These are phyloP conservation scores for Campylomormyrus tamandua DNA, from an alignment of 2,113 vertebrate species.

Conservation along the genomic window DNA sequence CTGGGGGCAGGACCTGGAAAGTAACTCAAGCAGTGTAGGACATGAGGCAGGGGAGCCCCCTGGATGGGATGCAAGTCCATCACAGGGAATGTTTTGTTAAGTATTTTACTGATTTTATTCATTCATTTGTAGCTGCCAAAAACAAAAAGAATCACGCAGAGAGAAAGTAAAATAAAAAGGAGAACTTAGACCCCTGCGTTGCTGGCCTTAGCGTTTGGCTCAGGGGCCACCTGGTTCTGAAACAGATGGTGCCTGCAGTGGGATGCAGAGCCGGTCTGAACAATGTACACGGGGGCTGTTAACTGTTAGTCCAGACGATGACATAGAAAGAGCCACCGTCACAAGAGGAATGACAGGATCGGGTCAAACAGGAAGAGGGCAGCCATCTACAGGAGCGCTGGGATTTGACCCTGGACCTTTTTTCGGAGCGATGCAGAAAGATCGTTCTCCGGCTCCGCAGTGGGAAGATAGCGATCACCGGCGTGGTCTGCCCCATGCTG, in stretches of 20 bases:
- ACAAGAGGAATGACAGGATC: conserved; percentile 10
- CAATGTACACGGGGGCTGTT: background rate
- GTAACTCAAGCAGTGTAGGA: background rate
- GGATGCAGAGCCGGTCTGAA: background rate
- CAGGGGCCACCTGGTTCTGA: background rate
- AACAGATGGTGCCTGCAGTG: background rate
- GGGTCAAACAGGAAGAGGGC: background rate
- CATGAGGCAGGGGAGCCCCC: background rate
- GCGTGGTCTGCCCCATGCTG: background rate
- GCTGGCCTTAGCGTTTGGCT: background rate
- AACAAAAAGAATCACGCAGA: background rate
- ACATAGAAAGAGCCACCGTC: background rate
- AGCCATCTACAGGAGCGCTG: background rate
- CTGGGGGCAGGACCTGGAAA: background rate
- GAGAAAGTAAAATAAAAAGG: background rate
- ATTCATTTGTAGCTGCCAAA: conserved; percentile 3
- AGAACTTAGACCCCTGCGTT: background rate
- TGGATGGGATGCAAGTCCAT: background rate
- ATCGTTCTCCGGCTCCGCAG: background rate
- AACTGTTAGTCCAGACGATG: background rate
- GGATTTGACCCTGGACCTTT: background rate
- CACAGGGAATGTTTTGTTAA: background rate
- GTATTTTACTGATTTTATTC: background rate
- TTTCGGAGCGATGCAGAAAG: background rate
- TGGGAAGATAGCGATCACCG: background rate